A percentile compares a stretch with the other conserved stretches of the same genome.
Evolutionary conservation across 2,797 vertebrate species (phyloP).

Genomic region (Hephaestus fuliginosus): DNA sequence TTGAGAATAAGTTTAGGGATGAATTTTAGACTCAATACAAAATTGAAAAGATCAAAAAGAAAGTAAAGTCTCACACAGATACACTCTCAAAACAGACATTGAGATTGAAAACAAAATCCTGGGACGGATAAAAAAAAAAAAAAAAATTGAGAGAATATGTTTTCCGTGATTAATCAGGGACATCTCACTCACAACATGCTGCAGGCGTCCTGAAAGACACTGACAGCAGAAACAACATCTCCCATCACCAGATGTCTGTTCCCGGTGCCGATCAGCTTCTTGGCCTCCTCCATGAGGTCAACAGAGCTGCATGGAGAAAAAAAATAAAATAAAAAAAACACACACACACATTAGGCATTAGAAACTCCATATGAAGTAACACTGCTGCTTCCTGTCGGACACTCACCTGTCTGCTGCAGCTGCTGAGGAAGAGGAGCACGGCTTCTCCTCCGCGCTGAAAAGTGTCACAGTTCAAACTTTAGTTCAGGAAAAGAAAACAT

Average conservation of each 20-base stretch:
- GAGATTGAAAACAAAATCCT: not conserved
- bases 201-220: slow-evolving; percentile 95
- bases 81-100: not conserved
- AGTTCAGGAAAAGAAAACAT: not conserved
- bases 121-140: no score
- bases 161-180: not conserved
- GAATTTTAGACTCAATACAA: not conserved
- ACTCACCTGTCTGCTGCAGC: slow-evolving; percentile 78
- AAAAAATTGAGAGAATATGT: not conserved
- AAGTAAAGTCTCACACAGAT: not conserved
- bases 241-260: slow-evolving; percentile 97
- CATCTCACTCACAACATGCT: slow-evolving; percentile 92
- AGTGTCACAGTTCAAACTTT: not conserved
- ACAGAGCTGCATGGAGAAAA: slow-evolving; percentile 55
- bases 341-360: no score
- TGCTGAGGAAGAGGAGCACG: slow-evolving; percentile 82
- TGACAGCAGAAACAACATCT: slow-evolving; percentile 93
- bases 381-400: not conserved
- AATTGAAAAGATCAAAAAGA: not conserved
- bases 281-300: slow-evolving; percentile 93
- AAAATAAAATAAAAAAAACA: no score
- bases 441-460: slow-evolving; percentile 84
- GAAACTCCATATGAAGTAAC: no score
- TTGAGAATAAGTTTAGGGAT: not conserved
- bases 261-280: slow-evolving; percentile 93